phyloP scores from a whole-genome alignment of 2,113 vertebrate species.

The Alligator sinensis region DNA sequence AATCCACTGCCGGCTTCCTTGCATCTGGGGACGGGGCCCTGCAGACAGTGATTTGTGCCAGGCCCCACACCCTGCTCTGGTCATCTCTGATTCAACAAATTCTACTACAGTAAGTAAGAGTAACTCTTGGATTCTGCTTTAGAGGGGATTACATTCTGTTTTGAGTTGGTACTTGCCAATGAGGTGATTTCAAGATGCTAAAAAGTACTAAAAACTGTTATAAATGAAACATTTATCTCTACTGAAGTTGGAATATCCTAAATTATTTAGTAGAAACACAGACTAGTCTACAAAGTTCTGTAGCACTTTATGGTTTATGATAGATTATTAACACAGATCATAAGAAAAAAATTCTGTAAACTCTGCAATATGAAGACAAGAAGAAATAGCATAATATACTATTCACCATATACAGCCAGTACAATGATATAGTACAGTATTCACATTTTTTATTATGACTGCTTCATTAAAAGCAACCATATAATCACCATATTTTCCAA shows the following conservation, averaged over 20 bases:
- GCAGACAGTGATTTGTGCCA: no score
- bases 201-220: neutral
- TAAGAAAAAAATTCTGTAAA: neutral
- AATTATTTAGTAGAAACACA: neutral
- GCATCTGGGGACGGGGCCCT: no score
- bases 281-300: accelerated
- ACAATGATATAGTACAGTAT: neutral
- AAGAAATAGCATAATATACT: neutral
- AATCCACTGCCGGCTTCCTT: no score
- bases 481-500: neutral
- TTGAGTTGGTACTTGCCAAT: no score
- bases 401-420: neutral
- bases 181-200: neutral
- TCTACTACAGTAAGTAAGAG: no score
- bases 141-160: no score
- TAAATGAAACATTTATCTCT: neutral
- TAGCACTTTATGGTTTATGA: neutral
- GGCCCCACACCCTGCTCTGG: no score
- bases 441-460: neutral
- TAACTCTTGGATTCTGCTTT: no score
- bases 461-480: neutral
- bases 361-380: neutral
- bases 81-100: no score
- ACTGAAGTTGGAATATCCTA: neutral
- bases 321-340: neutral